These are phyloP conservation scores for Proterorhinus semilunaris DNA, from an alignment of 2,113 vertebrate genomes.

Conservation along the genomic window DNA sequence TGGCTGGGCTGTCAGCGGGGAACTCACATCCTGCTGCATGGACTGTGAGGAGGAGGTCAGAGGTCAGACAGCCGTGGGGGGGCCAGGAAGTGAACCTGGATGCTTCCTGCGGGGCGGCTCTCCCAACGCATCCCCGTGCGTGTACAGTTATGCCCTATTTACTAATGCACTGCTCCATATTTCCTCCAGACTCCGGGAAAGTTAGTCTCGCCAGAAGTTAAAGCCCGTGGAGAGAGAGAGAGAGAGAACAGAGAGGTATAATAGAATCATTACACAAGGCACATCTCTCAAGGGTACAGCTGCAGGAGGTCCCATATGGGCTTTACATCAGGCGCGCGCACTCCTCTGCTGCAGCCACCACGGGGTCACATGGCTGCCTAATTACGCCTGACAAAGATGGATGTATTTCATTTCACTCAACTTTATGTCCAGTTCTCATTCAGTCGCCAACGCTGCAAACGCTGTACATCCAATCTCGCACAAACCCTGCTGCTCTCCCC, in stretches of 20 bases:
- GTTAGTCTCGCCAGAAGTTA: constrained; percentile 60
- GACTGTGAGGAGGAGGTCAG: constrained; percentile 69
- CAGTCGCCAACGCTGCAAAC: constrained; percentile 29
- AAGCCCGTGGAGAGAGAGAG: constrained; percentile 38
- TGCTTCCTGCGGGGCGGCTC: constrained; percentile 49
- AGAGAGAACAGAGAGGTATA: constrained; percentile 48
- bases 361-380: constrained; percentile 53
- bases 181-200: constrained; percentile 24
- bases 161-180: constrained; percentile 42
- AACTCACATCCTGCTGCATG: constrained; percentile 58
- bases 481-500: constrained; percentile 20
- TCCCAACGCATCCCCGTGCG: constrained; percentile 14
- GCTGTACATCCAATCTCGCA: constrained; percentile 22
- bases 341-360: constrained; percentile 44
- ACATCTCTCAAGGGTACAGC: constrained; percentile 68
- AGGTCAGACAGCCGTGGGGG: constrained; percentile 68
- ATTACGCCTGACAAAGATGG: constrained; percentile 64
- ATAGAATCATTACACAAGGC: constrained; percentile 63
- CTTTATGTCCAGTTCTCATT: constrained; percentile 55
- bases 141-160: constrained; percentile 30
- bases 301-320: constrained; percentile 66
- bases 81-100: constrained; percentile 63
- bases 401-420: constrained; percentile 67
- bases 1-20: constrained; percentile 62
- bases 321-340: constrained; percentile 55